Conservation (phyloP, 2,888 invertebrate species). For the Stomorhina lunata region DNA sequence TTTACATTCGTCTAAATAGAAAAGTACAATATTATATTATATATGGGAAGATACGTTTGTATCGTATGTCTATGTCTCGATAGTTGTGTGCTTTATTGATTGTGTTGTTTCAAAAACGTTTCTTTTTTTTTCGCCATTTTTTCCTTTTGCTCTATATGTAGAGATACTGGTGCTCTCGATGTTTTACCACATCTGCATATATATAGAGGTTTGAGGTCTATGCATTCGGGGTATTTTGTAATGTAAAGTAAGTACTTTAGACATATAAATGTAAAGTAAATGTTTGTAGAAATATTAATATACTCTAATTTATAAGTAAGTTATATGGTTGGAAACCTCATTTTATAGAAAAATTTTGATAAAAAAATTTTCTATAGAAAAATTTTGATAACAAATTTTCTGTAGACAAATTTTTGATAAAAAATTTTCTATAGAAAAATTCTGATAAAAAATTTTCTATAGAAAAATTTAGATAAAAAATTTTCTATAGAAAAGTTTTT, state of each 20-base stretch:
- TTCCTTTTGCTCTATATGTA: not conserved
- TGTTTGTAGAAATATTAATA: not conserved
- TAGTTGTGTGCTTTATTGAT: conserved; percentile 42
- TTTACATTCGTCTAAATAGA: too few relatives aligned
- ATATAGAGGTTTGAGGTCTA: too few relatives aligned
- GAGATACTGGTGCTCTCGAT: conserved; percentile 38
- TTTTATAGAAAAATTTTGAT: too few relatives aligned
- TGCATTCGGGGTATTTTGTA: conserved; percentile 7
- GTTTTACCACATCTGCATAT: conserved; percentile 7
- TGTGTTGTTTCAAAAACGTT: conserved; percentile 31
- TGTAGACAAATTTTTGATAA: too few relatives aligned
- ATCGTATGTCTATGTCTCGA: not conserved
- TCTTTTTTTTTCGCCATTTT: conserved; percentile 34
- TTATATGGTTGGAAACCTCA: too few relatives aligned
- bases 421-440: too few relatives aligned
- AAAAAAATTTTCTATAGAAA: too few relatives aligned
- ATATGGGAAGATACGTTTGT: not conserved
- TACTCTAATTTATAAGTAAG: too few relatives aligned
- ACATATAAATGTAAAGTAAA: not conserved
- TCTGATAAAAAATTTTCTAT: too few relatives aligned
- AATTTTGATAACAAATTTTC: too few relatives aligned
- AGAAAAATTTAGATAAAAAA: too few relatives aligned
- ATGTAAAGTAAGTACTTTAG: conserved; percentile 16
- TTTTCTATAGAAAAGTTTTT: too few relatives aligned
- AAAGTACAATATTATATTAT: conserved; percentile 11